Evolutionary conservation across 2,113 vertebrate species (phyloP).

Genomic region (Lucifuga dentata): DNA sequence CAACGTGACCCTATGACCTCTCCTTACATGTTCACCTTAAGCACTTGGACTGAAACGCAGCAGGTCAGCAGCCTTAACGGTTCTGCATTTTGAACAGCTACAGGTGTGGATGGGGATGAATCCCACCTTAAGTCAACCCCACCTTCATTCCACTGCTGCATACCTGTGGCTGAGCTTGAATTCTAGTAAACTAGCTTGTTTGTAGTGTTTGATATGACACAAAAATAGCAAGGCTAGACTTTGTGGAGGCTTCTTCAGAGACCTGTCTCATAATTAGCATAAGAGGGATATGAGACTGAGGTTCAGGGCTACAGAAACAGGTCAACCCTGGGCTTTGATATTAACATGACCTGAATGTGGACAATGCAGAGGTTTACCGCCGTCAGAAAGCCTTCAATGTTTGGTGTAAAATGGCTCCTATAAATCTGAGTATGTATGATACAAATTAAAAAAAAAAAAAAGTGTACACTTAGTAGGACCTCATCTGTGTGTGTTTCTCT

Average conservation of each 20-base stretch:
- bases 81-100: conserved; percentile 53
- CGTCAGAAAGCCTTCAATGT: conserved; percentile 31
- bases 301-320: conserved; percentile 6
- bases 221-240: conserved; percentile 8
- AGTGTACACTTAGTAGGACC: conserved; percentile 32
- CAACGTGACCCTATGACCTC: neutral
- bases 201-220: conserved; percentile 50
- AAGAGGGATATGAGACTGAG: neutral
- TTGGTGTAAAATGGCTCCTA: conserved; percentile 26
- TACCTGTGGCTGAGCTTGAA: conserved; percentile 19
- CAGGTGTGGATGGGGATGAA: conserved; percentile 42
- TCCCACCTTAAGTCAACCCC: neutral
- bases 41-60: conserved; percentile 36
- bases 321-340: neutral
- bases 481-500: conserved; percentile 6
- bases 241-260: conserved; percentile 17
- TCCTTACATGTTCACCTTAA: conserved; percentile 24
- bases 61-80: conserved; percentile 11
- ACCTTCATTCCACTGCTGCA: conserved; percentile 34
- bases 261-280: neutral
- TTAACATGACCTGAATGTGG: neutral
- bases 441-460: conserved; percentile 55
- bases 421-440: conserved; percentile 8
- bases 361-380: conserved; percentile 24
- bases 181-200: conserved; percentile 13